Conservation (phyloP, 2,888 invertebrate species). For the Empis stercorea region DNA sequence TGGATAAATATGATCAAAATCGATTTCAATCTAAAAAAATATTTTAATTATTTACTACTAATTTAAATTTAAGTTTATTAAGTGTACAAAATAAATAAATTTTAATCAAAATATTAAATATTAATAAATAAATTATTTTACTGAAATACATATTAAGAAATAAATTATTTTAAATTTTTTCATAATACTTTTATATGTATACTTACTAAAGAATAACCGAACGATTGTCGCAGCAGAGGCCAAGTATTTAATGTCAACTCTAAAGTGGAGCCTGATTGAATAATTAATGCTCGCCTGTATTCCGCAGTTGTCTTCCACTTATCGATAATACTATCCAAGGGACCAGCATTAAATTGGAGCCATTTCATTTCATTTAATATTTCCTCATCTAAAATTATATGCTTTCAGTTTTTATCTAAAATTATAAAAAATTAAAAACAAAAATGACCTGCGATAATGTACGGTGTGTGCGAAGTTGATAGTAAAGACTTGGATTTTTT, state of each 20-base stretch:
- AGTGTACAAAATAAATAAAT: too few species aligned
- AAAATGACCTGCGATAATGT: too few species aligned
- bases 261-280: neutral
- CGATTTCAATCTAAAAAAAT: neutral
- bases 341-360: neutral
- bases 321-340: neutral
- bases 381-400: neutral
- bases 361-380: neutral
- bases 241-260: neutral
- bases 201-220: neutral
- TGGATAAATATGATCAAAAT: neutral
- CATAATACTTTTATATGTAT: neutral
- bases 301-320: neutral
- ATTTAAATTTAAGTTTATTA: too few species aligned
- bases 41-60: neutral
- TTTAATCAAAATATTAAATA: too few species aligned
- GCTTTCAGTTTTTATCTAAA: too few species aligned
- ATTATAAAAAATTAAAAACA: neutral
- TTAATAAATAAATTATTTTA: too few species aligned
- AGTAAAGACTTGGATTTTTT: too few species aligned
- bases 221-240: neutral
- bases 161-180: neutral
- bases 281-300: neutral
- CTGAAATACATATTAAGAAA: neutral
- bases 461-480: too few species aligned